Evolutionary conservation across 2,797 vertebrate species (phyloP).

Genomic region (Sitta carolinensis): DNA sequence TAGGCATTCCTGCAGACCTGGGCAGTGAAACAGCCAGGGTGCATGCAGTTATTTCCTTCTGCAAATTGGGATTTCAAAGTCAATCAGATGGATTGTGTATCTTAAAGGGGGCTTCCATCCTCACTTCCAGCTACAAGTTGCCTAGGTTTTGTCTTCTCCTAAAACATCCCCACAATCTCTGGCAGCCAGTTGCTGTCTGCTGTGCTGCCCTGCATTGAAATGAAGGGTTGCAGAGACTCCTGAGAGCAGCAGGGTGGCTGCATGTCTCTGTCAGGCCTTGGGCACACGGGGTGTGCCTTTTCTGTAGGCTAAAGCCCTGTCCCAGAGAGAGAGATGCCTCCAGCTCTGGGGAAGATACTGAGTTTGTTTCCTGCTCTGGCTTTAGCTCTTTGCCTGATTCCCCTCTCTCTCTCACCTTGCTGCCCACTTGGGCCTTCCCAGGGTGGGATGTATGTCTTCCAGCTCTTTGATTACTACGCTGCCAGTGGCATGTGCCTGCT

Average conservation of each 20-base stretch:
- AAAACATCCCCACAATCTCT: not conserved
- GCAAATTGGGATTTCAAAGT: not conserved
- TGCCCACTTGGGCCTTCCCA: slow-evolving; percentile 53
- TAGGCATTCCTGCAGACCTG: not conserved
- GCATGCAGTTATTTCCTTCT: not conserved
- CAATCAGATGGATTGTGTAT: not conserved
- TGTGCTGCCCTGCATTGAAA: not conserved
- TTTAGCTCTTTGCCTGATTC: slow-evolving; percentile 24
- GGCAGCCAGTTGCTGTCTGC: not conserved
- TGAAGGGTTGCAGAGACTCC: not conserved
- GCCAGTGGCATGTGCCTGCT: slow-evolving; percentile 95
- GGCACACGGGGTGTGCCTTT: not conserved
- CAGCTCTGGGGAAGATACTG: not conserved
- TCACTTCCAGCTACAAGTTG: not conserved
- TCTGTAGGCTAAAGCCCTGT: not conserved
- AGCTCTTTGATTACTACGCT: slow-evolving; percentile 95
- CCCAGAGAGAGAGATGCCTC: not conserved
- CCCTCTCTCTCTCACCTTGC: not conserved
- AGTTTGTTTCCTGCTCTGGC: slow-evolving; percentile 6
- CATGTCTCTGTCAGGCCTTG: not conserved
- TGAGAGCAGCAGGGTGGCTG: not conserved
- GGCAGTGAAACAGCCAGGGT: not conserved
- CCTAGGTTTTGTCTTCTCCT: not conserved
- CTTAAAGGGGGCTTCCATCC: not conserved
- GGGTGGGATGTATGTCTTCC: slow-evolving; percentile 97